Conservation (phyloP, 2,797 vertebrate genomes). For the Champsocephalus esox region DNA sequence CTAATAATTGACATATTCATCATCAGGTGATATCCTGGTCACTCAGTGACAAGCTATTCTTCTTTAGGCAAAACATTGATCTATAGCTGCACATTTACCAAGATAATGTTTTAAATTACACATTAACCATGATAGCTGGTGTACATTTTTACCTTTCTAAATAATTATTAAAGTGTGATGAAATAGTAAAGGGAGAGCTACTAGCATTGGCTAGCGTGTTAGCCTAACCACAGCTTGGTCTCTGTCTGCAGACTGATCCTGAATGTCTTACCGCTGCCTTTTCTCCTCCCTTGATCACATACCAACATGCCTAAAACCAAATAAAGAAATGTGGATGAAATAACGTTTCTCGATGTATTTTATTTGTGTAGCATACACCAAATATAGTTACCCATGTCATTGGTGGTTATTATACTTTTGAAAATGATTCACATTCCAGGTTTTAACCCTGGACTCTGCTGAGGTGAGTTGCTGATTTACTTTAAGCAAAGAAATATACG, state of each 20-base stretch:
- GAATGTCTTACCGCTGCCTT: slow-evolving; percentile 41
- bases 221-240: slow-evolving; percentile 47
- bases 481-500: too few species aligned
- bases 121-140: too few species aligned
- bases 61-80: not conserved
- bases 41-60: not conserved
- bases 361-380: not conserved
- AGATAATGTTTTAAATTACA: not conserved
- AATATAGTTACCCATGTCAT: not conserved
- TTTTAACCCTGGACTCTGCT: too few species aligned
- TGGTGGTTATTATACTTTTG: too few species aligned
- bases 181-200: slow-evolving; percentile 1
- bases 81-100: not conserved
- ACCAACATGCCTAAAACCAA: slow-evolving; percentile 80
- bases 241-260: slow-evolving; percentile 48
- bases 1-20: not conserved
- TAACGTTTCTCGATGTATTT: not conserved
- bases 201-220: not conserved
- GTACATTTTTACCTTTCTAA: not conserved
- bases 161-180: not conserved
- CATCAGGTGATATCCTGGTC: not conserved
- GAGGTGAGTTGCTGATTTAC: too few species aligned
- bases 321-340: slow-evolving; percentile 75
- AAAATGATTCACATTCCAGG: too few species aligned
- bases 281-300: slow-evolving; percentile 61